These are phyloP conservation scores for Lycorma delicatula DNA, from an alignment of 1,140 invertebrate genomes.

Conservation along the genomic window DNA sequence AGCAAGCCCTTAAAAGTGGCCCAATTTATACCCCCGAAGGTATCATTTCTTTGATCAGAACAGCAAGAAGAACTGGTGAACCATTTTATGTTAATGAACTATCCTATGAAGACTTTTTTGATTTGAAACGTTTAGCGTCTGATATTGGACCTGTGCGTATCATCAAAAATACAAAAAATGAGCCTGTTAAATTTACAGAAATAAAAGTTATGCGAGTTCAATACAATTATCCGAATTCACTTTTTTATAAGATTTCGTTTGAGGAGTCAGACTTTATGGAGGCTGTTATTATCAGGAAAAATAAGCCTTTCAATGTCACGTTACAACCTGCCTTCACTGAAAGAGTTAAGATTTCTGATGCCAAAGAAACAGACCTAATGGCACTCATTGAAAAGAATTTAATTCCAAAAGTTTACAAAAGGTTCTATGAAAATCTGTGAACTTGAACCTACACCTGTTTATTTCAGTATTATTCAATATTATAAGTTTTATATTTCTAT, in stretches of 20 bases:
- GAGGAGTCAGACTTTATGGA: background rate
- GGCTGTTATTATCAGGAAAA: background rate
- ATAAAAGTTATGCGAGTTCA: background rate
- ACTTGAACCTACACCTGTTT: no score
- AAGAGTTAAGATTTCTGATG: background rate
- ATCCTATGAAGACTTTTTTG: background rate
- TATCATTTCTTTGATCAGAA: background rate
- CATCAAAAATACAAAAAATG: no score
- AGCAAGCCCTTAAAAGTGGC: constrained; percentile 11
- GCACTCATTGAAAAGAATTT: background rate
- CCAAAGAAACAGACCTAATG: background rate
- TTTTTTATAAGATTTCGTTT: background rate
- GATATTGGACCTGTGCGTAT: background rate
- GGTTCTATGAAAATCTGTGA: background rate
- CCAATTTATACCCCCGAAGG: background rate
- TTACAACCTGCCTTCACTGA: background rate
- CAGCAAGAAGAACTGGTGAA: background rate
- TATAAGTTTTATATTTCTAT: no score
- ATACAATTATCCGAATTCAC: background rate
- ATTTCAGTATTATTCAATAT: no score
- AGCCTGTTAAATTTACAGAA: background rate
- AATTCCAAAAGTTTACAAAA: background rate
- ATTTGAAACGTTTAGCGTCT: background rate
- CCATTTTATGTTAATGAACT: background rate
- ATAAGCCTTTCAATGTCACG: background rate